Evolutionary conservation across 2,113 vertebrate species (phyloP).

Genomic region (Speoplatyrhinus poulsoni): DNA sequence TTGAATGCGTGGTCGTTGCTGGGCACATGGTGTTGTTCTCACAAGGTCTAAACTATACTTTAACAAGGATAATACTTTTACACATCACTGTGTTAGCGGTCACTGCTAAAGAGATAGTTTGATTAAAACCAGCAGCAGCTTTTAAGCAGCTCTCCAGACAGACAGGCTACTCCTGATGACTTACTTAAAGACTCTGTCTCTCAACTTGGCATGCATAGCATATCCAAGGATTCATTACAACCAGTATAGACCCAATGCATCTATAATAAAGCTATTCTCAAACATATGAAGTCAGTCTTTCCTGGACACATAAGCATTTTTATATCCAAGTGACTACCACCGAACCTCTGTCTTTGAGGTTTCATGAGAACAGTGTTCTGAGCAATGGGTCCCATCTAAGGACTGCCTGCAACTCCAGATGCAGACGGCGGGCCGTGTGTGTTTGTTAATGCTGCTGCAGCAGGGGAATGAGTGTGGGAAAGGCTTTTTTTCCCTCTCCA

Average conservation of each 20-base stretch:
- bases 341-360: slow-evolving; percentile 10
- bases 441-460: slow-evolving; percentile 67
- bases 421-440: slow-evolving; percentile 58
- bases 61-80: slow-evolving; percentile 53
- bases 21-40: slow-evolving; percentile 31
- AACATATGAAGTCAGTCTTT: background rate
- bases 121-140: slow-evolving; percentile 57
- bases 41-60: slow-evolving; percentile 20
- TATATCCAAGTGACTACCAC: slow-evolving; percentile 2
- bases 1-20: slow-evolving; percentile 45
- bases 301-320: background rate
- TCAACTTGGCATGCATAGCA: slow-evolving; percentile 1
- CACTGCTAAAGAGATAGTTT: slow-evolving; percentile 19
- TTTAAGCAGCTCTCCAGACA: slow-evolving; percentile 32
- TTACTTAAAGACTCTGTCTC: background rate
- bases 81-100: slow-evolving; percentile 37
- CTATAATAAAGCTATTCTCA: too few relatives aligned
- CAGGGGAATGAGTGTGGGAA: slow-evolving; percentile 70
- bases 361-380: background rate
- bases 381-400: slow-evolving; percentile 23
- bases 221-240: slow-evolving; percentile 31
- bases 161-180: slow-evolving; percentile 2
- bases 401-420: slow-evolving; percentile 25
- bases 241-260: background rate
- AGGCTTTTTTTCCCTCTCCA: slow-evolving; percentile 31